Evolutionary conservation across 1,140 invertebrate species (phyloP).

Genomic region (Drosophila sp.): DNA sequence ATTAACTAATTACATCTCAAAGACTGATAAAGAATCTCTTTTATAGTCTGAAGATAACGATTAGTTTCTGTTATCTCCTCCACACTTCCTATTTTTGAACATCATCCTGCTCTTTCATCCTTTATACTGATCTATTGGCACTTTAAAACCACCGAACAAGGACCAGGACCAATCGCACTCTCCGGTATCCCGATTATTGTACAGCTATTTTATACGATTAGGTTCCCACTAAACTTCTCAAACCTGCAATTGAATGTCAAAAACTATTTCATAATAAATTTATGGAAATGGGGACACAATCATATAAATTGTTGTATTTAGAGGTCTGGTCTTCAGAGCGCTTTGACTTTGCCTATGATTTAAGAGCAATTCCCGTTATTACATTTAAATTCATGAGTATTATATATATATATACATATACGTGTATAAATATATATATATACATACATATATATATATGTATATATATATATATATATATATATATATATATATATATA

Average conservation of each 20-base stretch:
- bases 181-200: constrained; percentile 1
- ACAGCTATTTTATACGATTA: constrained; percentile 3
- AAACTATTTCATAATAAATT: background rate
- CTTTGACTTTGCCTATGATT: constrained; percentile 9
- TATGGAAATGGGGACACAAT: background rate
- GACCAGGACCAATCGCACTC: constrained; percentile 18
- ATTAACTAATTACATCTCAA: constrained; percentile 12
- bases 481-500: background rate
- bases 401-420: constrained; percentile 1
- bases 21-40: constrained; percentile 1
- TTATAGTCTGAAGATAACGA: constrained; percentile 1
- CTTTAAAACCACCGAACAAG: constrained; percentile 32
- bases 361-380: constrained; percentile 11
- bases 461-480: background rate
- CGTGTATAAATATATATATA: background rate
- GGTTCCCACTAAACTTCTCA: background rate
- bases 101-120: background rate
- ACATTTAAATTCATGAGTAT: background rate
- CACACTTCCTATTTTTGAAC: background rate
- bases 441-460: constrained; percentile 2
- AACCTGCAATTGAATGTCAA: background rate
- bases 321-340: constrained; percentile 11
- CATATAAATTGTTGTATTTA: constrained; percentile 3
- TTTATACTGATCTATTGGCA: constrained; percentile 8
- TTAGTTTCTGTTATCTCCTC: constrained; percentile 10